Percentiles rank a stretch among this genome's conserved stretches.
Conservation (phyloP, 2,797 vertebrate species). For the Danio jaintianensis region DNA sequence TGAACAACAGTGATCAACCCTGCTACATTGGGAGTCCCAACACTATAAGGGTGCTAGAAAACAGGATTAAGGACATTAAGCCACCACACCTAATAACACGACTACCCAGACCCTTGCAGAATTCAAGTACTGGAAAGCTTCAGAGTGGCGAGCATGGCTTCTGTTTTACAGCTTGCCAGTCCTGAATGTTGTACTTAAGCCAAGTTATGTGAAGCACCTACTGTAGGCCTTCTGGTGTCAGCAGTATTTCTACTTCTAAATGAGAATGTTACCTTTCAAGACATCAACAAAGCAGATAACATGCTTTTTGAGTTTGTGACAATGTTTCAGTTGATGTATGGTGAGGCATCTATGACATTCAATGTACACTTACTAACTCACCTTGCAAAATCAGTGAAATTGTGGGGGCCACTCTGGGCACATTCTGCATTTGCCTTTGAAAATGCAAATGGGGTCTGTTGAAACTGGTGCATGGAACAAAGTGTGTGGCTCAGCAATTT, state of each 20-base stretch:
- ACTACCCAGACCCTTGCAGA: constrained; percentile 42
- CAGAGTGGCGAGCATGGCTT: constrained; percentile 37
- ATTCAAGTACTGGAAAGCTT: constrained; percentile 33
- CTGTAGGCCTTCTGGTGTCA: constrained; percentile 21
- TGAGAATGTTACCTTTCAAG: constrained; percentile 19
- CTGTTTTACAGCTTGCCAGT: constrained; percentile 43
- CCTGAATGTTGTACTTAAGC: constrained; percentile 22
- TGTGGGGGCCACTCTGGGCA: constrained; percentile 43
- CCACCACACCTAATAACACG: constrained; percentile 31
- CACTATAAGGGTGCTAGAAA: constrained; percentile 21
- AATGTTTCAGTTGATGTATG: constrained; percentile 33
- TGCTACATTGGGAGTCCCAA: constrained; percentile 12
- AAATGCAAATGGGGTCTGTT: constrained; percentile 27
- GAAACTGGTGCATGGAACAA: constrained; percentile 34
- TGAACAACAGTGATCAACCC: constrained; percentile 20
- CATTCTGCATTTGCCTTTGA: constrained; percentile 48
- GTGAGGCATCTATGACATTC: constrained; percentile 36
- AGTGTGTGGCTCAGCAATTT: constrained; percentile 30
- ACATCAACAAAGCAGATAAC: constrained; percentile 27
- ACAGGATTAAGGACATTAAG: constrained; percentile 27
- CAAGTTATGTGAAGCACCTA: constrained; percentile 32
- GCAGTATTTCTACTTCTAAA: constrained; percentile 36
- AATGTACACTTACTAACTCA: constrained; percentile 43
- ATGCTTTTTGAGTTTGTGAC: constrained; percentile 34
- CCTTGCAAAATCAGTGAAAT: constrained; percentile 39